Conservation (phyloP, 2,113 vertebrate genomes). For the Strix aluco region DNA sequence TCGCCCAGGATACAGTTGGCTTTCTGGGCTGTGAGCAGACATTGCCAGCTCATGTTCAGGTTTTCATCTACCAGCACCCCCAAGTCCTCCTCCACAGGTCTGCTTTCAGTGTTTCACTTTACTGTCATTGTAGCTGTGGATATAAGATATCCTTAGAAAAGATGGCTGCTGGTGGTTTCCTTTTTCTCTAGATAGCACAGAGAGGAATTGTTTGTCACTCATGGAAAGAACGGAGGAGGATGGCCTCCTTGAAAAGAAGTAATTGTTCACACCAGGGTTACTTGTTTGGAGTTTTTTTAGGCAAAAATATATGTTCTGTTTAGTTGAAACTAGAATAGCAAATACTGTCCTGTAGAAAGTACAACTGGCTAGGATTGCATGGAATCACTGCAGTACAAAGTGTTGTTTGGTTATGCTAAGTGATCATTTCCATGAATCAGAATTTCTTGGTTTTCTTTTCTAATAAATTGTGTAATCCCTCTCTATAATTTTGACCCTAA, state of each 20-base stretch:
- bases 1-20: background rate
- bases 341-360: background rate
- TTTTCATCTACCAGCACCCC: background rate
- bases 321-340: background rate
- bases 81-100: background rate
- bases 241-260: background rate
- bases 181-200: background rate
- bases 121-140: background rate
- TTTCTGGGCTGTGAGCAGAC: accelerated
- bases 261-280: background rate
- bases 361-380: background rate
- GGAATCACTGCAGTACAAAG: background rate
- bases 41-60: background rate
- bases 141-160: background rate
- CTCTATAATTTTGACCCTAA: background rate
- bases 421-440: background rate
- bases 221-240: background rate
- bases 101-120: background rate
- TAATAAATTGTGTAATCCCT: background rate
- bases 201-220: background rate
- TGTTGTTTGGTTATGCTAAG: background rate
- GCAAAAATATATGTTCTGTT: background rate
- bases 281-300: background rate
- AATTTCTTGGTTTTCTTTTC: background rate
- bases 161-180: background rate